Evolutionary conservation across 2,888 invertebrate genomes (phyloP).

Genomic region (Torymus auratus): DNA sequence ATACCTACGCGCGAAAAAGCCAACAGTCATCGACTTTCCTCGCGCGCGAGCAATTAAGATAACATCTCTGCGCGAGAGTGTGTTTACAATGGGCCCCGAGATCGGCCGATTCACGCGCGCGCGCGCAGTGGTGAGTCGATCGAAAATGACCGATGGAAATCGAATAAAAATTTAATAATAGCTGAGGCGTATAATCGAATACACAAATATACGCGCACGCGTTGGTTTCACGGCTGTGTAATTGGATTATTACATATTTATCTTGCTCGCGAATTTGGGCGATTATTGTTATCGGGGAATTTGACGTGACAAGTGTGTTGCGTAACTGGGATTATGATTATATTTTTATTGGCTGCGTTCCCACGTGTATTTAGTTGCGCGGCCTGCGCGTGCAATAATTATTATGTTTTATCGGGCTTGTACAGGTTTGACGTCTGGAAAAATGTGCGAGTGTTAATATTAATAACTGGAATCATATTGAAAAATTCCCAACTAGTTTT

Average conservation of each 20-base stretch:
- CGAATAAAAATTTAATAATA: conserved; percentile 10
- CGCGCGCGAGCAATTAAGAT: conserved; percentile 46
- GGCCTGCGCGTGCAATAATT: too few relatives aligned
- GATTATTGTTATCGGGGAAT: not conserved
- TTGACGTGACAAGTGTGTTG: not conserved
- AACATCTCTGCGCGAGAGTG: conserved; percentile 18
- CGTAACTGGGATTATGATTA: too few relatives aligned
- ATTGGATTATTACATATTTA: too few relatives aligned
- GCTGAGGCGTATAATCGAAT: not conserved
- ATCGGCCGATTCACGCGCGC: conserved; percentile 35
- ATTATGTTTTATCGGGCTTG: too few relatives aligned
- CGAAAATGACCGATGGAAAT: conserved; percentile 26
- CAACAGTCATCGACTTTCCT: conserved; percentile 40
- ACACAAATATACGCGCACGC: too few relatives aligned
- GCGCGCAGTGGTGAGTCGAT: conserved; percentile 15
- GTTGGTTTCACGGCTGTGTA: too few relatives aligned
- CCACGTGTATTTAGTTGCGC: too few relatives aligned
- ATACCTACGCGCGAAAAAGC: conserved; percentile 12
- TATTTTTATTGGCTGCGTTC: too few relatives aligned
- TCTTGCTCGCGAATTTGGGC: too few relatives aligned
- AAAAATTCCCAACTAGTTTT: conserved; percentile 18
- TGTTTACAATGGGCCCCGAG: conserved; percentile 41
- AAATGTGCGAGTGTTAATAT: not conserved
- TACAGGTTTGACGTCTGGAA: not conserved
- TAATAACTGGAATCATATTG: conserved; percentile 21